Evolutionary conservation across 2,888 invertebrate species (phyloP), one percentile per base, ranked within the genome.

Genomic region (Apodemia hepburni): DNA sequence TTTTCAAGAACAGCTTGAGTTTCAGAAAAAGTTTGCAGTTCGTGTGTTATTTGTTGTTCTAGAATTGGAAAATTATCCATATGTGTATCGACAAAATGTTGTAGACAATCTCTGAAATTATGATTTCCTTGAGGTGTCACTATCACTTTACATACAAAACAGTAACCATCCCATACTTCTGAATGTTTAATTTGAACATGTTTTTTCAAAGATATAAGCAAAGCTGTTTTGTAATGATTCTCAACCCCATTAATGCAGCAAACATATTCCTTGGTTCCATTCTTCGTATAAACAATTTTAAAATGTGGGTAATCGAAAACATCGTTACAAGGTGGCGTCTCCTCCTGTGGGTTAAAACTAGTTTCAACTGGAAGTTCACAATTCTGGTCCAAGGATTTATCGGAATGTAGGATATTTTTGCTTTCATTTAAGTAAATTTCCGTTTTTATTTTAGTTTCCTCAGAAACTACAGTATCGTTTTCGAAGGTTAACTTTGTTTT

Each of bases 141-240:
- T 22, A 89, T 87, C 2, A 88, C 82, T 71, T 89, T 85, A 68
- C 94, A 94, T 12, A 87, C 69, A 60, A 72, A 79, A 71, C 94
- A 94, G 70, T 85, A 92, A 0, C 94, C 94, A 66, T 92, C 90
- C 94, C 94, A 94, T 27, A 74, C 76, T 35, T 92, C 86, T 4
- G 70, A 68, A 66, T 91, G 91, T 68, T 85, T 87, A 0, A 72
- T 64, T 71, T 89, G 87, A 1, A 88, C 80, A 65, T 90, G 90
- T 71, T 85, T 88, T 68, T 89, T 91, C 70, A 91, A 79, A 3
- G 89, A 89, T 71, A 91, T 91, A 42, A 88, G 69, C 22, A 90
- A 78, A 5, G 79, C 70, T 0, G 86, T 87, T 69, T 79, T 81
- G 29, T 92, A 91, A 71, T 90, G 89, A 61, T 76, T 73, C 42